Evolutionary conservation across 2,888 invertebrate species (phyloP).

Genomic region (Ophion ellenae): DNA sequence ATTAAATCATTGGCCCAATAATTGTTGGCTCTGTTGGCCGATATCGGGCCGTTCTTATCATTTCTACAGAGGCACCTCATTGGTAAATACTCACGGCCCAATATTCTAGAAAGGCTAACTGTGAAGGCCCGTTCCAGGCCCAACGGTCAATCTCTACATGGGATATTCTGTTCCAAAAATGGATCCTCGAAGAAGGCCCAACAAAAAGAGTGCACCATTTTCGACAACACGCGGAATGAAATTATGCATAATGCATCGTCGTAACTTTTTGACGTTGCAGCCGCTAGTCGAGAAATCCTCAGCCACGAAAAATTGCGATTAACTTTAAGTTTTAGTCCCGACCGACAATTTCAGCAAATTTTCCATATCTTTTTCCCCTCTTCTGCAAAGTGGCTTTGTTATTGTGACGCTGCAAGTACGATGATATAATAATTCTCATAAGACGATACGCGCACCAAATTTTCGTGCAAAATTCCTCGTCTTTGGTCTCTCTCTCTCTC

Average conservation of each 20-base stretch:
- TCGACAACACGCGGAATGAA: neutral
- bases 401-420: conserved; percentile 40
- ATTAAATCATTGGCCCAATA: no score
- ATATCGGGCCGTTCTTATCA: no score
- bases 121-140: no score
- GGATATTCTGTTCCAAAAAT: neutral
- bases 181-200: neutral
- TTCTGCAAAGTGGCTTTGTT: conserved; percentile 9
- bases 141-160: no score
- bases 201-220: neutral
- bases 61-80: no score
- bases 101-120: no score
- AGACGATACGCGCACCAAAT: conserved; percentile 58
- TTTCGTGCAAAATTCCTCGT: conserved; percentile 57
- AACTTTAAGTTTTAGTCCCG: neutral
- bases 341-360: conserved; percentile 1
- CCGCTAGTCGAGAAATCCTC: neutral
- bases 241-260: neutral
- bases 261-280: neutral
- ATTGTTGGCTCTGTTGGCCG: no score
- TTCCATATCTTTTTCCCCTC: neutral
- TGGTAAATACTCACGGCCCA: no score
- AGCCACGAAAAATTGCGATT: neutral
- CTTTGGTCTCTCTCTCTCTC: conserved; percentile 30
- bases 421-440: conserved; percentile 55